Conservation (phyloP, 1,140 invertebrate species). For the Scylla paramamosain region DNA sequence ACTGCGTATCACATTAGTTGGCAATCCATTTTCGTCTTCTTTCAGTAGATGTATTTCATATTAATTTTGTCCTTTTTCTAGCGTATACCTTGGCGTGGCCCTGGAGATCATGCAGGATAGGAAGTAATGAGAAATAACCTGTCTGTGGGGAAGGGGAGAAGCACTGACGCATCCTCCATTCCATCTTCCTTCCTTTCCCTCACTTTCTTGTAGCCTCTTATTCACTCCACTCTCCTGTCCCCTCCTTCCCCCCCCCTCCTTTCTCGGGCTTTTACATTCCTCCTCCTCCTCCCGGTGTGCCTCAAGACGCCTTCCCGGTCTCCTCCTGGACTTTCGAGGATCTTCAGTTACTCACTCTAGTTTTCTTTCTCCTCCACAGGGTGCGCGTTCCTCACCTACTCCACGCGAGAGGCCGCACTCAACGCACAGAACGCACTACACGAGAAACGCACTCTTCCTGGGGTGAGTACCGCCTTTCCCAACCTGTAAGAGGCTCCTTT, state of each 20-base stretch:
- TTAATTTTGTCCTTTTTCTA: too few relatives aligned
- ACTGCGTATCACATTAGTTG: too few relatives aligned
- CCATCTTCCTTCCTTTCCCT: not conserved
- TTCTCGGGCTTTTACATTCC: not conserved
- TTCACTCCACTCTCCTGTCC: not conserved
- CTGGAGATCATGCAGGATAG: too few relatives aligned
- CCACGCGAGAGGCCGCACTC: conserved; percentile 94
- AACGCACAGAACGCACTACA: conserved; percentile 95
- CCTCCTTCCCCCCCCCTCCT: not conserved
- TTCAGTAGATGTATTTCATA: too few relatives aligned
- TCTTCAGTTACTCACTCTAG: not conserved
- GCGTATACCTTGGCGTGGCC: too few relatives aligned
- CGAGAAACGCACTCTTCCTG: conserved; percentile 98
- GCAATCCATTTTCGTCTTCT: too few relatives aligned
- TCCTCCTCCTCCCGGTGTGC: not conserved
- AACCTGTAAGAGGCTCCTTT: not conserved
- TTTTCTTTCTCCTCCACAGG: conserved; percentile 85
- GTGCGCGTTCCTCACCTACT: conserved; percentile 98
- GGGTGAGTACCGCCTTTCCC: conserved; percentile 87
- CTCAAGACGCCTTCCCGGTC: not conserved
- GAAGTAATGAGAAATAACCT: too few relatives aligned
- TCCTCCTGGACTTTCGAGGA: not conserved
- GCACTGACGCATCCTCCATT: too few relatives aligned
- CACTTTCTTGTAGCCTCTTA: not conserved
- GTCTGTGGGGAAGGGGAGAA: too few relatives aligned